Base-by-base conservation (phyloP, 1,140 invertebrate species). In the Eueides isabella region DNA sequence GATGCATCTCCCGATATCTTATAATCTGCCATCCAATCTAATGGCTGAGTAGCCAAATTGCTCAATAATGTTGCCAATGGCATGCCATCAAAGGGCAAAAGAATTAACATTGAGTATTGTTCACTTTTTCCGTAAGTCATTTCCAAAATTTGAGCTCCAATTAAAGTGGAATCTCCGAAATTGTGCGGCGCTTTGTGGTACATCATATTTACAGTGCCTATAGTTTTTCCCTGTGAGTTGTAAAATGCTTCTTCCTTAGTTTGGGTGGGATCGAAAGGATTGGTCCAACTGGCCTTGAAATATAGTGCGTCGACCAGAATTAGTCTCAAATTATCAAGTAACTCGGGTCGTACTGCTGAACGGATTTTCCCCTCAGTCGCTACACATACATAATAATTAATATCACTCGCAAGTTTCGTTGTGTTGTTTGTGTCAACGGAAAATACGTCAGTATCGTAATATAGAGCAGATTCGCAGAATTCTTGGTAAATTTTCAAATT, bases 201-300 rank as follows among this genome's bases (percentile, higher is more conserved):
- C 94, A 94, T 94, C 94, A 94, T 94, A 67, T 94, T 91, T 0
- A 94, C 94, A 41, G 85, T 77, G 14, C 94, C 94, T 26, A 94
- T 90, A 62, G 77, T 80, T 76, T 89, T 92, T 5, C 92, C 91
- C 76, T 92, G 91, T 14, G 89, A 90, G 73, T 94, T 91, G 71
- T 93, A 94, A 76, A 94, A 94, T 0, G 81, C 72, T 75, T 93
- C 92, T 33, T 83, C 80, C 70, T 83, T 89, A 0, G 96, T 97
- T 2, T 86, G 83, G 1, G 88, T 85, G 16, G 87, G 87, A 79
- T 96, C 94, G 80, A 97, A 97, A 1, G 95, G 93, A 38, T 92
- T 89, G 23, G 94, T 90, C 97, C 97, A 98, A 7, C 84, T 88
- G 12, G 96, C 96, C 93, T 96, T 97, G 87, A 97, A 97, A 81